A percentile compares a stretch with the other conserved stretches of the same genome.
Evolutionary conservation across 2,113 vertebrate species (phyloP).

Genomic region (Daboia siamensis): DNA sequence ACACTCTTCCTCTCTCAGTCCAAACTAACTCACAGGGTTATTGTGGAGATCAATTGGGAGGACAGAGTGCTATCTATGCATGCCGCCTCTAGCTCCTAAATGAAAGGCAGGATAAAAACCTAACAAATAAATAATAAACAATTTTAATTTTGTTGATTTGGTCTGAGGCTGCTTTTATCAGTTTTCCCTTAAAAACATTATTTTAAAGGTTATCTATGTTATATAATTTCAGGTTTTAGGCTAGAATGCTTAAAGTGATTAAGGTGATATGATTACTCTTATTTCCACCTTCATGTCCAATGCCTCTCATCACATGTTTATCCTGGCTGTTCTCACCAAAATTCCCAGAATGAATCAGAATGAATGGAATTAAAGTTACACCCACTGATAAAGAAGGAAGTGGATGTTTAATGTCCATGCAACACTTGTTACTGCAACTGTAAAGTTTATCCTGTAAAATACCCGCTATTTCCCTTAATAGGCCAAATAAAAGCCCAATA

Average conservation of each 20-base stretch:
- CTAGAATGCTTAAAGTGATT: background rate
- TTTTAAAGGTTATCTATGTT: background rate
- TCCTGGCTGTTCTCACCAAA: slow-evolving; percentile 1
- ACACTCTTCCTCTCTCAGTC: background rate
- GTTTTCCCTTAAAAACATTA: background rate
- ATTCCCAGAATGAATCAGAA: background rate
- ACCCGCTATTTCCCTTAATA: background rate
- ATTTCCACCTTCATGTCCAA: slow-evolving; percentile 9
- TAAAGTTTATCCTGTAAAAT: background rate
- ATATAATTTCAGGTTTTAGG: background rate
- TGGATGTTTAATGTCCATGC: background rate
- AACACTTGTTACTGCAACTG: background rate
- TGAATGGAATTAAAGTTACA: background rate
- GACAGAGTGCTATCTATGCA: background rate
- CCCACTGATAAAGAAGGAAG: background rate
- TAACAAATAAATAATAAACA: background rate
- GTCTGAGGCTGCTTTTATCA: background rate
- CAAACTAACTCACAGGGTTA: background rate
- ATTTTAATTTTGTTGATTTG: background rate
- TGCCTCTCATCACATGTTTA: slow-evolving; percentile 18
- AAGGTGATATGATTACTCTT: background rate
- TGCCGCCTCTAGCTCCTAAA: background rate
- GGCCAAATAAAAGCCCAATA: background rate
- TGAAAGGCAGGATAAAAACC: background rate
- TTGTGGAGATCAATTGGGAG: background rate